phyloP scores from a whole-genome alignment of 2,113 vertebrate genomes.

The Corythoichthys haematopterus region DNA sequence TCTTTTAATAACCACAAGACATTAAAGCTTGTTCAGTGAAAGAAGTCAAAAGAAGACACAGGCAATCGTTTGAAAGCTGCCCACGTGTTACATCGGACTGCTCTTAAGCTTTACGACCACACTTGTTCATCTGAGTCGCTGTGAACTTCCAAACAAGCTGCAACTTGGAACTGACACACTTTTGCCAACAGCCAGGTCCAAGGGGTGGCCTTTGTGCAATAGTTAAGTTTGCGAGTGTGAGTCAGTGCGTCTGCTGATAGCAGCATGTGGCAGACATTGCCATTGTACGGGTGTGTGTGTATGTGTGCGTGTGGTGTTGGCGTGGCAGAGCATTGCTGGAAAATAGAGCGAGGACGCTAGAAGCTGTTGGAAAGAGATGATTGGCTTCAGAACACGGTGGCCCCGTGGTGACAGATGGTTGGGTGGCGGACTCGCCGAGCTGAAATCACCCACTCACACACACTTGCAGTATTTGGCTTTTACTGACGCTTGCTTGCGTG shows the following conservation, averaged over 20 bases:
- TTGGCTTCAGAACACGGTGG: slow-evolving; percentile 71
- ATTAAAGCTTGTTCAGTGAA: not conserved
- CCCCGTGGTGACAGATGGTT: slow-evolving; percentile 76
- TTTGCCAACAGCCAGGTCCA: slow-evolving; percentile 37
- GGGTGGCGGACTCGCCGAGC: slow-evolving; percentile 64
- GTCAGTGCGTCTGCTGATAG: slow-evolving; percentile 44
- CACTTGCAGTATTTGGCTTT: slow-evolving; percentile 42
- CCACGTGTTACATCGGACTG: not conserved
- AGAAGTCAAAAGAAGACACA: not conserved
- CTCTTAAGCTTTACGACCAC: not conserved
- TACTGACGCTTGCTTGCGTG: slow-evolving; percentile 16
- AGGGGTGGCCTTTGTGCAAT: slow-evolving; percentile 38
- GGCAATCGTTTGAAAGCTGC: not conserved
- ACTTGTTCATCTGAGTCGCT: slow-evolving; percentile 16
- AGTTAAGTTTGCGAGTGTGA: slow-evolving; percentile 36
- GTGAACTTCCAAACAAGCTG: slow-evolving; percentile 26
- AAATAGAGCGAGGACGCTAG: slow-evolving; percentile 68
- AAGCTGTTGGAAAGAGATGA: slow-evolving; percentile 73
- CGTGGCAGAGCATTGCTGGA: slow-evolving; percentile 60
- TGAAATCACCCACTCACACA: slow-evolving; percentile 62
- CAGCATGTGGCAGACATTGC: slow-evolving; percentile 59
- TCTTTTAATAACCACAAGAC: too few relatives aligned
- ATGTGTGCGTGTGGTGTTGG: slow-evolving; percentile 57
- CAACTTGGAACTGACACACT: slow-evolving; percentile 26
- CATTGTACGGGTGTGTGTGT: slow-evolving; percentile 57